Percentiles rank a stretch among this genome's conserved stretches.
These are phyloP conservation scores for Crotalus adamanteus DNA, from an alignment of 2,797 vertebrate species.

Conservation along the genomic window DNA sequence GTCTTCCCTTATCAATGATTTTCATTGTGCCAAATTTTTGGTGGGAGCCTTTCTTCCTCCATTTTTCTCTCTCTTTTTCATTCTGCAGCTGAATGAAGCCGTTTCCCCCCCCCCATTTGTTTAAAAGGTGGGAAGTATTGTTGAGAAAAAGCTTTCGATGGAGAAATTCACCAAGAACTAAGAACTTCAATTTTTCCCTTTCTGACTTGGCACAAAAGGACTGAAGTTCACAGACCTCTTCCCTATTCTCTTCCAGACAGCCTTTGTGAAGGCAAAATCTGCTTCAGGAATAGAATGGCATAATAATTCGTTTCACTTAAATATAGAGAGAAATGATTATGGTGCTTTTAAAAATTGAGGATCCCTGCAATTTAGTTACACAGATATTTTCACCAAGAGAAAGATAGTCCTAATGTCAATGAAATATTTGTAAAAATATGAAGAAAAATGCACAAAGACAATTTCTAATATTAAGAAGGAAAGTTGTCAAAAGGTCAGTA, in stretches of 20 bases:
- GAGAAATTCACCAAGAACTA: not conserved
- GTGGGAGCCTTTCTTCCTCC: not conserved
- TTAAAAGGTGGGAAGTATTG: not conserved
- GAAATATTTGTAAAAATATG: slow-evolving; percentile 1
- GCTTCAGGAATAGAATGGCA: not conserved
- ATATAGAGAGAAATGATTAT: not conserved
- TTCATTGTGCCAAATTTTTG: not conserved
- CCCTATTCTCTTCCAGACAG: not conserved
- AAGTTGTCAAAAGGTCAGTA: not conserved
- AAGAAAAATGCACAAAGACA: not conserved
- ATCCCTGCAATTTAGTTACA: not conserved
- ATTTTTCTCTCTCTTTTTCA: not conserved
- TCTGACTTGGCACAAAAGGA: not conserved
- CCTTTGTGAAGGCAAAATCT: not conserved
- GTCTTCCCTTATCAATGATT: not conserved
- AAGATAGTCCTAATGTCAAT: not conserved
- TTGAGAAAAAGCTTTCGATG: not conserved
- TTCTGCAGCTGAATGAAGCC: not conserved
- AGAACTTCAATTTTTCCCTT: not conserved
- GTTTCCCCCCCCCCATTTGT: not conserved
- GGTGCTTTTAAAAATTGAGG: not conserved
- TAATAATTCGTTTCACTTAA: not conserved
- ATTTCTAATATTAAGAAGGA: not conserved
- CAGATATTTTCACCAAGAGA: not conserved
- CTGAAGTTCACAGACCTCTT: not conserved